A percentile compares a stretch with the other conserved stretches of the same genome.
phyloP scores from a whole-genome alignment of 2,113 vertebrate species.

The Merops nubicus region DNA sequence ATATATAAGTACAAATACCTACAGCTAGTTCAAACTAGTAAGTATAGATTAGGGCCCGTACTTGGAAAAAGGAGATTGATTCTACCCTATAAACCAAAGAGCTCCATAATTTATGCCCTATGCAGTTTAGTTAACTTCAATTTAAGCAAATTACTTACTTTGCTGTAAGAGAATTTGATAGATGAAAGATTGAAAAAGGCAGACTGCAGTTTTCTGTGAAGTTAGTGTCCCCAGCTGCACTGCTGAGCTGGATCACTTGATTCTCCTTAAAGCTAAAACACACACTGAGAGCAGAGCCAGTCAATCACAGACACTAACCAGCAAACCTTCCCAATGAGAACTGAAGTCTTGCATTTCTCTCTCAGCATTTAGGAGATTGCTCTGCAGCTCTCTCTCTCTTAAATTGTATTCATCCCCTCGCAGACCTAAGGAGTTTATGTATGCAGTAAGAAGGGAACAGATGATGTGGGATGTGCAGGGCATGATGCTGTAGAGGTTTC shows the following conservation, averaged over 20 bases:
- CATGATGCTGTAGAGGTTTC: background rate
- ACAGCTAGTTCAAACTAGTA: background rate
- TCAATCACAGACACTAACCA: background rate
- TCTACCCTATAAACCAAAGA: background rate
- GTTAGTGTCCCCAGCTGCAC: background rate
- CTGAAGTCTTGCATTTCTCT: background rate
- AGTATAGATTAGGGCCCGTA: background rate
- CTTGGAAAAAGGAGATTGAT: background rate
- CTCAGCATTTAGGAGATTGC: background rate
- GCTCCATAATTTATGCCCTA: background rate
- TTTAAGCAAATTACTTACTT: background rate
- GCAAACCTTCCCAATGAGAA: background rate
- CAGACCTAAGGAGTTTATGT: background rate
- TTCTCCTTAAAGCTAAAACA: background rate
- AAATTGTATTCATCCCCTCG: background rate
- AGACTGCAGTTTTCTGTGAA: background rate
- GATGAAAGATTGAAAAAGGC: background rate
- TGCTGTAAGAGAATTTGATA: background rate
- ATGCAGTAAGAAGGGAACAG: background rate
- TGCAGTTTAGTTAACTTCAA: background rate
- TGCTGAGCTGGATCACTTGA: background rate
- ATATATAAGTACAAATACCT: background rate
- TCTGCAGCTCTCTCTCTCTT: background rate
- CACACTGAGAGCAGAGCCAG: background rate
- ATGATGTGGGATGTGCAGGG: background rate